phyloP scores from a whole-genome alignment of 2,888 invertebrate species.

The Cantharis flavilabris region DNA sequence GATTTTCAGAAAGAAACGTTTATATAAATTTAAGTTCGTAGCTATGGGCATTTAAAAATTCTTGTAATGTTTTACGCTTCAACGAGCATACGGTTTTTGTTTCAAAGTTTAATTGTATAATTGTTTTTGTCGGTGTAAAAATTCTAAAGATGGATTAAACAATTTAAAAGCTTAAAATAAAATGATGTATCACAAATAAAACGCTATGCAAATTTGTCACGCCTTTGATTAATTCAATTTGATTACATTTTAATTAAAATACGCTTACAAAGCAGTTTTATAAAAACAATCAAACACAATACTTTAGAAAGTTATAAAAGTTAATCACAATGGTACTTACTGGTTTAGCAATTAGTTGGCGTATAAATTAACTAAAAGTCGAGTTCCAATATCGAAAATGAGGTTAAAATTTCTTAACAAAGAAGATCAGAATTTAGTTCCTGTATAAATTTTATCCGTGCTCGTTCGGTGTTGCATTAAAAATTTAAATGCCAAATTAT shows the following conservation, averaged over 20 bases:
- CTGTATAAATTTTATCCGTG: not conserved
- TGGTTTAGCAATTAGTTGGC: not conserved
- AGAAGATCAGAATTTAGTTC: not conserved
- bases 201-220: not conserved
- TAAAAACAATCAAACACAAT: not conserved
- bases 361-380: not conserved
- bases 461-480: not conserved
- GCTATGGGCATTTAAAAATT: not conserved
- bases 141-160: not conserved
- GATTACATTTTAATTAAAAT: not conserved
- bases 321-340: not conserved
- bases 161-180: not conserved
- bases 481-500: not conserved
- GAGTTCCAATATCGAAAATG: not conserved
- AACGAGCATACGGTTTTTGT: not conserved
- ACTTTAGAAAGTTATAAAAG: not conserved
- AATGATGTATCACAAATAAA: not conserved
- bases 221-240: not conserved
- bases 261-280: not conserved
- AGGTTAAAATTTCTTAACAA: not conserved
- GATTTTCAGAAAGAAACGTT: not conserved
- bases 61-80: not conserved
- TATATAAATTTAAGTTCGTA: not conserved
- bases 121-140: not conserved
- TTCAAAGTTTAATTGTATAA: not conserved